These are phyloP conservation scores for Calephelis perditalis DNA, from an alignment of 2,888 invertebrate genomes.

Conservation along the genomic window DNA sequence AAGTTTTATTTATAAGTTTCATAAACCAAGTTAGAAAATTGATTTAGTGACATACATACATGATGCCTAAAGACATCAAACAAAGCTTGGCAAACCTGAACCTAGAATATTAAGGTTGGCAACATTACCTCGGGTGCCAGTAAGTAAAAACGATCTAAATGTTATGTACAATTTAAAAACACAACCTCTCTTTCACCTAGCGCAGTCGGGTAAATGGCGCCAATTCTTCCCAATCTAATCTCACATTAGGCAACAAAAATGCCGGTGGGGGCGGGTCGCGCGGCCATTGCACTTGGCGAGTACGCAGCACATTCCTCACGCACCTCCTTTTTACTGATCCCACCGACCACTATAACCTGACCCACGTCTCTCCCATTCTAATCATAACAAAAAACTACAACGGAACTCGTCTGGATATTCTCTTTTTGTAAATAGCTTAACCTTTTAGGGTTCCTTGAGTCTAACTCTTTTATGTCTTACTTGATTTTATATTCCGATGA, in stretches of 20 bases:
- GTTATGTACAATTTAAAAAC: neutral
- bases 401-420: conserved; percentile 33
- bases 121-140: neutral
- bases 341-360: conserved; percentile 53
- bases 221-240: conserved; percentile 44
- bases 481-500: neutral
- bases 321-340: conserved; percentile 70
- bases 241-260: conserved; percentile 64
- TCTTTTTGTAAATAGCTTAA: conserved; percentile 27
- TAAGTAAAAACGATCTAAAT: too few species aligned
- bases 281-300: conserved; percentile 74
- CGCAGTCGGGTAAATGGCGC: conserved; percentile 23
- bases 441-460: conserved; percentile 18
- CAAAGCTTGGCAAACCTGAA: too few species aligned
- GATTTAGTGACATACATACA: too few species aligned
- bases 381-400: conserved; percentile 38
- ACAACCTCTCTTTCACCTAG: too few species aligned
- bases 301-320: conserved; percentile 71
- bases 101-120: too few species aligned
- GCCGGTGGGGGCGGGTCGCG: conserved; percentile 61
- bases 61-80: neutral
- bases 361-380: conserved; percentile 36
- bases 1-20: too few species aligned
- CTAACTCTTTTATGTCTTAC: neutral
- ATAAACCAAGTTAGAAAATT: too few species aligned